A percentile compares a stretch with the other conserved stretches of the same genome.
phyloP scores from a whole-genome alignment of 2,797 vertebrate species.

The Parauchenoglanis ngamensis region DNA sequence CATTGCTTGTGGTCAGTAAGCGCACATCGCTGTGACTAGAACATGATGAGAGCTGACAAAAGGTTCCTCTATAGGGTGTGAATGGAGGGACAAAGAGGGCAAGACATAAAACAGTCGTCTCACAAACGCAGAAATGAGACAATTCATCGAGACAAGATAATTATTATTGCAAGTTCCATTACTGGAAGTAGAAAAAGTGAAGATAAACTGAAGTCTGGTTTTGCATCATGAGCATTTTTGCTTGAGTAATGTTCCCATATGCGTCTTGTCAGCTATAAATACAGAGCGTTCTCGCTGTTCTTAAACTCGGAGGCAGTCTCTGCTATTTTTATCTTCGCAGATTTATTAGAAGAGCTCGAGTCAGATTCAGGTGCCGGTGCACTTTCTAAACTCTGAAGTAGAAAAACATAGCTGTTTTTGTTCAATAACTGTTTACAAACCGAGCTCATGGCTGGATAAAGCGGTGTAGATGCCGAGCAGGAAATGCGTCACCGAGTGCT shows the following conservation, averaged over 20 bases:
- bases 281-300: background rate
- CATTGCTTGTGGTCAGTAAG: constrained; percentile 59
- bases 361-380: background rate
- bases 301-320: background rate
- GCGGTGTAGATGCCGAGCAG: background rate
- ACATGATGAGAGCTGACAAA: background rate
- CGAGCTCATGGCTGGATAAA: constrained; percentile 26
- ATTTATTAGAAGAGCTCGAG: background rate
- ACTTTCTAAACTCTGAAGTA: background rate
- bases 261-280: background rate
- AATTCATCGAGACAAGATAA: background rate
- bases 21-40: constrained; percentile 49
- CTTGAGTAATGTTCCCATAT: background rate
- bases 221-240: background rate
- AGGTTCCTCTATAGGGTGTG: too few relatives aligned
- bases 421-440: constrained; percentile 31
- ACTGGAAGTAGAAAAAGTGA: background rate
- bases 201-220: background rate
- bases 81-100: background rate
- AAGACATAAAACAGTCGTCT: background rate
- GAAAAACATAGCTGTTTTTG: constrained; percentile 15
- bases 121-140: background rate
- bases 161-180: background rate
- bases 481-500: constrained; percentile 23
- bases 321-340: background rate